A percentile compares a stretch with the other conserved stretches of the same genome.
Evolutionary conservation across 53 echinoderm and acorn worm species (phyloP).

Genomic region (Temnopleurus reevesii): DNA sequence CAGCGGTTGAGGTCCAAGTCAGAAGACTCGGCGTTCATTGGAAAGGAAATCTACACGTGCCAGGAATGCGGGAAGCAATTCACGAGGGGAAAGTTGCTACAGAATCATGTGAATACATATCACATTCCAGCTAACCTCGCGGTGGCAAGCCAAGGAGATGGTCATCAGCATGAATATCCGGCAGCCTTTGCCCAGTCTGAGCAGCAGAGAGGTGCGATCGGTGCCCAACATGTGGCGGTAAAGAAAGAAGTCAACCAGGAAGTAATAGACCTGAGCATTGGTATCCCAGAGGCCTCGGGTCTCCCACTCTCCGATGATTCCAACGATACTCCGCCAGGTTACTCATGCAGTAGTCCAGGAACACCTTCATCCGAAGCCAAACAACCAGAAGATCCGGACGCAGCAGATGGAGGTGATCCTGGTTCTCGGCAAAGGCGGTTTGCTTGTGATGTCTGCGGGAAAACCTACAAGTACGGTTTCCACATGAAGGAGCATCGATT

Average conservation of each 20-base stretch:
- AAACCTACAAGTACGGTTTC: slow-evolving; percentile 80
- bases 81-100: slow-evolving; percentile 23
- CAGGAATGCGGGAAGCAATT: slow-evolving; percentile 47
- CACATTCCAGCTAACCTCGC: slow-evolving; percentile 9
- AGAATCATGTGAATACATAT: slow-evolving; percentile 47
- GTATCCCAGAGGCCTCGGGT: background rate
- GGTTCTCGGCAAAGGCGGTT: slow-evolving; percentile 24
- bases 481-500: slow-evolving; percentile 74
- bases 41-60: slow-evolving; percentile 34
- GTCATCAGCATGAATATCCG: background rate
- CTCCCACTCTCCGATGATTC: background rate
- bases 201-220: background rate
- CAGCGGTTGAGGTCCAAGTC: slow-evolving; percentile 25
- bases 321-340: background rate
- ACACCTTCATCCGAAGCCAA: background rate
- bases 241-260: slow-evolving; percentile 21
- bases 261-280: background rate
- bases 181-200: background rate
- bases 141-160: background rate
- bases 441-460: slow-evolving; percentile 74
- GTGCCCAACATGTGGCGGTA: background rate
- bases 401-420: background rate
- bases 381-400: background rate
- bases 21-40: background rate
- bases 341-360: background rate